These are phyloP conservation scores for Karalla daura DNA, from an alignment of 2,797 vertebrate species.

Conservation along the genomic window DNA sequence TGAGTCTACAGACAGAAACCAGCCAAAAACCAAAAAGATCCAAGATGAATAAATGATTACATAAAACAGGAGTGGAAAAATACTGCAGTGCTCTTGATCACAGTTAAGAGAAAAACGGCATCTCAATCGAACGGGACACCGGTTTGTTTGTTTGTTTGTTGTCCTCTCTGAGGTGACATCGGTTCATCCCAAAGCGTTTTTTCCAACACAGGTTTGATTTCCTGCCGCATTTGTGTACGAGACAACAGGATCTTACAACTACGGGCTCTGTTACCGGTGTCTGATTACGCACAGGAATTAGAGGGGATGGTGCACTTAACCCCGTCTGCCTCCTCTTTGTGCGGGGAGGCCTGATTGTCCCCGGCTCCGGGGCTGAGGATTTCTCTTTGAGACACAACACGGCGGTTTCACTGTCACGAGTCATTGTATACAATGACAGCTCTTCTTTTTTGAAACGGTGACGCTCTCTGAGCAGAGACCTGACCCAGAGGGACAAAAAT, in stretches of 20 bases:
- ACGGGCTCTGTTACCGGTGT: conserved; percentile 77
- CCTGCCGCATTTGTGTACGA: conserved; percentile 69
- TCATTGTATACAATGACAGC: conserved; percentile 3
- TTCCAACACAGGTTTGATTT: conserved; percentile 78
- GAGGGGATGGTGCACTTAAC: conserved; percentile 73
- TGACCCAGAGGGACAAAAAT: not conserved
- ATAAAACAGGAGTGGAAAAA: not conserved
- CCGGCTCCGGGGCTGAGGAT: conserved; percentile 21
- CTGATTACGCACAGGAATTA: conserved; percentile 70
- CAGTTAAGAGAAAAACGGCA: conserved; percentile 26
- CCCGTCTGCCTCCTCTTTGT: conserved; percentile 63
- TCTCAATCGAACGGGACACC: conserved; percentile 44
- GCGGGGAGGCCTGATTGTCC: conserved; percentile 45
- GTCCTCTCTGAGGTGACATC: conserved; percentile 63
- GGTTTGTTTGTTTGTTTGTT: conserved; percentile 52
- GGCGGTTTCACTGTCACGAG: not conserved
- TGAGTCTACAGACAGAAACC: conserved; percentile 81
- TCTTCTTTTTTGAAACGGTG: not conserved
- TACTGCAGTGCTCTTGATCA: conserved; percentile 32
- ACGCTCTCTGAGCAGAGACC: not conserved
- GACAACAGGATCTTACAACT: conserved; percentile 79
- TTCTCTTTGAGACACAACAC: no score
- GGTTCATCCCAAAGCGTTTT: conserved; percentile 47
- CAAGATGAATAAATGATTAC: conserved; percentile 6
- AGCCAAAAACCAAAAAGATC: conserved; percentile 37